Evolutionary conservation across 2,888 invertebrate species (phyloP).

Genomic region (Philopedon plagiatum): DNA sequence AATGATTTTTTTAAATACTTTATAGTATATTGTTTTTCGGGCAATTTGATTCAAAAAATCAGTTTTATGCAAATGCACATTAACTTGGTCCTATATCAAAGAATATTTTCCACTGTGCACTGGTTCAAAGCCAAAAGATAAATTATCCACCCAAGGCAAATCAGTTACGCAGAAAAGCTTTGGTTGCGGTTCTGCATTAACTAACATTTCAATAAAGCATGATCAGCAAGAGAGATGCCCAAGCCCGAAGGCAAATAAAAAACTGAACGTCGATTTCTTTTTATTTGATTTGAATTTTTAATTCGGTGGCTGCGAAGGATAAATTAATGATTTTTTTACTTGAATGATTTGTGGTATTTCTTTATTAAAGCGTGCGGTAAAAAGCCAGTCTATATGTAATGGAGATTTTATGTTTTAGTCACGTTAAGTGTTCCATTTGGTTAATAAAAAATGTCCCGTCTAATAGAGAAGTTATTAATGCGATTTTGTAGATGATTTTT

Average conservation of each 20-base stretch:
- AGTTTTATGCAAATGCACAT: neutral
- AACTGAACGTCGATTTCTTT: conserved; percentile 17
- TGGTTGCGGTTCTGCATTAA: conserved; percentile 36
- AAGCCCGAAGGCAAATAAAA: conserved; percentile 23
- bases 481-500: too few species aligned
- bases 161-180: conserved; percentile 40
- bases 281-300: too few species aligned
- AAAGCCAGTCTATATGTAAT: too few species aligned
- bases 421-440: too few species aligned
- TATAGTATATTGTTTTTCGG: too few species aligned
- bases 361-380: too few species aligned
- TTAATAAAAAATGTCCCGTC: too few species aligned
- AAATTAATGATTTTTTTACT: conserved; percentile 35
- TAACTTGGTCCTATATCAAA: neutral
- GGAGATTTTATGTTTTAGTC: too few species aligned
- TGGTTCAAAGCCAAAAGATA: conserved; percentile 19
- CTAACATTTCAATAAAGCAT: conserved; percentile 50
- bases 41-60: neutral
- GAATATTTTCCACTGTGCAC: neutral
- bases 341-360: too few species aligned
- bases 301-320: conserved; percentile 23
- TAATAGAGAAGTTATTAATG: too few species aligned
- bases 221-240: conserved; percentile 14
- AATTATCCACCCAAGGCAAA: conserved; percentile 35
- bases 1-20: too few species aligned